Evolutionary conservation across 92 coral and sea anemone species (phyloP), one percentile per base, ranked within the genome.

Genomic region (Palythoa heliodiscus): DNA sequence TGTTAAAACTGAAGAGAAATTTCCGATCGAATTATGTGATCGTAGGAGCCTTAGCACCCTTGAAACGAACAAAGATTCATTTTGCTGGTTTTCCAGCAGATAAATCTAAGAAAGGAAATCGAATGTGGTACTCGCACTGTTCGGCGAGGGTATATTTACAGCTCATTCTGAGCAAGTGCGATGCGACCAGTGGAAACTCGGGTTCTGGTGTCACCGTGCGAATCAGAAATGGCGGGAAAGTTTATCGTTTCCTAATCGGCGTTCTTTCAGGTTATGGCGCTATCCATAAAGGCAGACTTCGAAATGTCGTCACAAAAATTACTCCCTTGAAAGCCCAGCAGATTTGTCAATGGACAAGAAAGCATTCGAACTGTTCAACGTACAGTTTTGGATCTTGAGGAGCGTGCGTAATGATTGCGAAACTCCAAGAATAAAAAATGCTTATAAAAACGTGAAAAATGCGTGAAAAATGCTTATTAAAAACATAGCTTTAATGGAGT

Each of bases 51-150:
- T 38, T 88, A 14, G 24, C 63, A 70, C 2, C 3, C 86, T 63
- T 22, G 14, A 58, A 79, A 37, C 86, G 88, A 19, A 38, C 87
- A 40, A 75, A 82, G 71, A 70, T 94, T 37, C 86, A 94, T 70
- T 94, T 92, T 73, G 76, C 92, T n/a, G 91, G 98, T 75, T 94
- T 94, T 84, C 98, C 98, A 15, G 95, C 91, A 7, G 98, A 94
- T 70, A 94, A 88, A 78, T 63, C 22, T 14, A 87, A 70, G 13
- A 13, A 86, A n/a, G 64, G 64, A 0, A 88, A 86, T 64, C 37
- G 89, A 0, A 68, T 94, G 86, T 94, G 98, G 98, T 90, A 90
- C 75, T 82, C 92, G 9, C 88, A 90, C 53, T 94, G 98, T 37
- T 63, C 57, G 2, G 92, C 93, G 3, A 82, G 48, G 58, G 87